Conservation (phyloP, 2,888 invertebrate species). For the Adineta ricciae region DNA sequence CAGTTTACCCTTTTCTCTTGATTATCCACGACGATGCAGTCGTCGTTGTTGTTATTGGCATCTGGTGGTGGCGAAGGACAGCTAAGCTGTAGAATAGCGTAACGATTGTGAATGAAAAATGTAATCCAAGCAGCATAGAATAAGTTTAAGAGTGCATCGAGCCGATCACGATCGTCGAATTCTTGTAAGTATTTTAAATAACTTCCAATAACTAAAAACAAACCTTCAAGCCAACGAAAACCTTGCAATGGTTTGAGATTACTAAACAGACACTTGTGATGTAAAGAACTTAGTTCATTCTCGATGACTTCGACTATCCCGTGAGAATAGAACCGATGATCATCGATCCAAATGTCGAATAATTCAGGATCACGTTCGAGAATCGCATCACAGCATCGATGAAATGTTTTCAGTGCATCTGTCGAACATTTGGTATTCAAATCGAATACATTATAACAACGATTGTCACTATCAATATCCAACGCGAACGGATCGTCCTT, state of each 20-base stretch:
- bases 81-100: not conserved
- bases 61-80: not conserved
- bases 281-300: not conserved
- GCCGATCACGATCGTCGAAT: not conserved
- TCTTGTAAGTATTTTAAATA: not conserved
- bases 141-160: not conserved
- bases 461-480: not conserved
- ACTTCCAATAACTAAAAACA: not conserved
- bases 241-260: constrained; percentile 1
- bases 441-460: not conserved
- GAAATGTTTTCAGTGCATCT: not conserved
- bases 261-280: not conserved
- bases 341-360: constrained; percentile 1
- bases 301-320: not conserved
- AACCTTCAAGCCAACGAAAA: constrained; percentile 16
- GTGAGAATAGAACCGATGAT: constrained; percentile 2
- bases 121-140: not conserved
- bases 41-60: not conserved
- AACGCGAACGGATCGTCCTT: not conserved
- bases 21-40: not conserved
- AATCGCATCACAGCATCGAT: not conserved
- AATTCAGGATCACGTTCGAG: constrained; percentile 21
- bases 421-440: not conserved
- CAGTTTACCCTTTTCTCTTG: not conserved
- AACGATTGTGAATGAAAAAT: constrained; percentile 9